phyloP scores from a whole-genome alignment of 2,888 invertebrate species.

The Adela reaumurella region DNA sequence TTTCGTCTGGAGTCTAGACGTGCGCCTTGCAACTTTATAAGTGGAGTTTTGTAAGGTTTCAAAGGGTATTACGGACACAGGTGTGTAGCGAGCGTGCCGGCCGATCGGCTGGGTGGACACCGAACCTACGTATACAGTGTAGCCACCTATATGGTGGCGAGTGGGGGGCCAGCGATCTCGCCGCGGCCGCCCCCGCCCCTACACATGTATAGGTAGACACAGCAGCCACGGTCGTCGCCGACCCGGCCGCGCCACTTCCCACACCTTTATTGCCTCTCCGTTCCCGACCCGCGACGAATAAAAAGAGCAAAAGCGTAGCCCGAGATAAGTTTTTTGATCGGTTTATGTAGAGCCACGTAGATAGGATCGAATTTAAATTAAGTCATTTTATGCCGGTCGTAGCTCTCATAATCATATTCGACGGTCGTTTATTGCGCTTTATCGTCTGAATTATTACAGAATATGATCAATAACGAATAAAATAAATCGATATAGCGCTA shows the following conservation, averaged over 20 bases:
- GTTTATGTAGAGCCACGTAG: not conserved
- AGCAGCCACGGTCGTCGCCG: no score
- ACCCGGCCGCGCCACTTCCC: not conserved
- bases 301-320: not conserved
- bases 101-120: no score
- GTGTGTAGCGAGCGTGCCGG: no score
- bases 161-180: no score
- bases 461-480: conserved; percentile 45
- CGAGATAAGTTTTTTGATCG: not conserved
- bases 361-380: conserved; percentile 20
- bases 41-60: no score
- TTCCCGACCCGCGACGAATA: not conserved
- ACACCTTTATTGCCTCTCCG: not conserved
- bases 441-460: conserved; percentile 50
- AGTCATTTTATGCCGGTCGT: conserved; percentile 36
- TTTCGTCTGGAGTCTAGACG: no score
- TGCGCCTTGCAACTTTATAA: no score
- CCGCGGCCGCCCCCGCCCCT: no score
- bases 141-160: no score
- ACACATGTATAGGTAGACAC: no score
- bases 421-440: conserved; percentile 25
- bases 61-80: no score
- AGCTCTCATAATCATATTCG: conserved; percentile 39
- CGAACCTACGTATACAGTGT: no score
- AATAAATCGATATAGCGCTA: conserved; percentile 47